Percentiles rank a stretch among this genome's conserved stretches.
Conservation (phyloP, 2,113 vertebrate species). For the Eudyptes chrysolophus region DNA sequence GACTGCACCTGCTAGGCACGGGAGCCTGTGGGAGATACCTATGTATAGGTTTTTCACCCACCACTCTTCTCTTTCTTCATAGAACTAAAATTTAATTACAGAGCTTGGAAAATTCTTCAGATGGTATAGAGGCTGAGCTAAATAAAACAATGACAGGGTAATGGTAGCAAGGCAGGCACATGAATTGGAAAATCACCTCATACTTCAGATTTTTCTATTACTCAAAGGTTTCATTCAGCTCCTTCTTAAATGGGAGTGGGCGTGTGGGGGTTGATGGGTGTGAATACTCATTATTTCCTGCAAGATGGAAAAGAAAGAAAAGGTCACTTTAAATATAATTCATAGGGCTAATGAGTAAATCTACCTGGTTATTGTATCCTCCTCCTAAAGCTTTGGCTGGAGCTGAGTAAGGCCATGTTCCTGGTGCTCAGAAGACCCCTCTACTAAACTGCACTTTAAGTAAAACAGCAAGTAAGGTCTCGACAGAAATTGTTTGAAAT, state of each 20-base stretch:
- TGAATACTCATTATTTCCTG: neutral
- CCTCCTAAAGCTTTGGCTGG: neutral
- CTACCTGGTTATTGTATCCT: neutral
- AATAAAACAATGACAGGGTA: neutral
- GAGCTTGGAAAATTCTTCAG: neutral
- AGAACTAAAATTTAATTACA: neutral
- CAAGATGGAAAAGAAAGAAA: neutral
- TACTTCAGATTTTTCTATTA: neutral
- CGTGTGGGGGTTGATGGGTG: neutral
- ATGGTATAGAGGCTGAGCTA: neutral
- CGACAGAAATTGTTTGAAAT: neutral
- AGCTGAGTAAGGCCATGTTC: neutral
- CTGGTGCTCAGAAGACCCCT: neutral
- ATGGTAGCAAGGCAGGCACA: neutral
- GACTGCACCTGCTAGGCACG: neutral
- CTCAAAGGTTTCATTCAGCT: slow-evolving; percentile 20
- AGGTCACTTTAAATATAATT: neutral
- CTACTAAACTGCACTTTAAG: neutral
- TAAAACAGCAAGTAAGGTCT: neutral
- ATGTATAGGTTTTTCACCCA: neutral
- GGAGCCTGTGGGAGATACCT: neutral
- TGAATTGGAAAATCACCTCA: neutral
- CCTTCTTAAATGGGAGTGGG: neutral
- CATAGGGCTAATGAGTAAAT: neutral
- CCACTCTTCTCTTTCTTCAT: neutral